A percentile compares a stretch with the other conserved stretches of the same genome.
Conservation (phyloP, 2,888 invertebrate species). For the Drosophila phalerata region DNA sequence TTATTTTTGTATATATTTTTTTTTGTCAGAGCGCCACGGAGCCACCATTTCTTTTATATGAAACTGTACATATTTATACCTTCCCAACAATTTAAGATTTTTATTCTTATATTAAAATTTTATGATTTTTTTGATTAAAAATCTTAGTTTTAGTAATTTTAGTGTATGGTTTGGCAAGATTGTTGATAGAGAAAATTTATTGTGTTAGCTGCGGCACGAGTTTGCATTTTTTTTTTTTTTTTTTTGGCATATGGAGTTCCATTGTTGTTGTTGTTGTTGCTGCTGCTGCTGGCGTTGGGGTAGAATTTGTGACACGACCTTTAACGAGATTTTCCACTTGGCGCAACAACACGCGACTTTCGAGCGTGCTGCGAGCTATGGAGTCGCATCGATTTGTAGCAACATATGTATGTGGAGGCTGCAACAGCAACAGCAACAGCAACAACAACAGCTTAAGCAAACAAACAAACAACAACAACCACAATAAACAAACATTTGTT, state of each 20-base stretch:
- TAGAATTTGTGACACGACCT: constrained; percentile 75
- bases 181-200: constrained; percentile 73
- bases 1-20: too few species aligned
- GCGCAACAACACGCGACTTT: constrained; percentile 72
- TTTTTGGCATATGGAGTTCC: constrained; percentile 63
- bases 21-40: too few species aligned
- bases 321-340: constrained; percentile 77
- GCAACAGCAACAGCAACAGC: constrained; percentile 15
- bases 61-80: too few species aligned
- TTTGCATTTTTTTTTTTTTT: constrained; percentile 54
- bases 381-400: constrained; percentile 75
- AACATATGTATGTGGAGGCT: constrained; percentile 77
- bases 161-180: constrained; percentile 43
- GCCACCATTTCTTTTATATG: too few species aligned
- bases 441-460: constrained; percentile 36
- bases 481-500: constrained; percentile 71
- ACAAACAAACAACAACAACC: constrained; percentile 40
- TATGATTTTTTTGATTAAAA: too few species aligned
- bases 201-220: constrained; percentile 73
- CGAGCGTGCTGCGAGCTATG: constrained; percentile 60
- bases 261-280: constrained; percentile 19
- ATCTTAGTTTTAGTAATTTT: too few species aligned
- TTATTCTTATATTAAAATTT: too few species aligned
- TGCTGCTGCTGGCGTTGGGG: constrained; percentile 31
- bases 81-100: too few species aligned